phyloP scores from a whole-genome alignment of 1,140 invertebrate genomes.

The Drosophila bocqueti region DNA sequence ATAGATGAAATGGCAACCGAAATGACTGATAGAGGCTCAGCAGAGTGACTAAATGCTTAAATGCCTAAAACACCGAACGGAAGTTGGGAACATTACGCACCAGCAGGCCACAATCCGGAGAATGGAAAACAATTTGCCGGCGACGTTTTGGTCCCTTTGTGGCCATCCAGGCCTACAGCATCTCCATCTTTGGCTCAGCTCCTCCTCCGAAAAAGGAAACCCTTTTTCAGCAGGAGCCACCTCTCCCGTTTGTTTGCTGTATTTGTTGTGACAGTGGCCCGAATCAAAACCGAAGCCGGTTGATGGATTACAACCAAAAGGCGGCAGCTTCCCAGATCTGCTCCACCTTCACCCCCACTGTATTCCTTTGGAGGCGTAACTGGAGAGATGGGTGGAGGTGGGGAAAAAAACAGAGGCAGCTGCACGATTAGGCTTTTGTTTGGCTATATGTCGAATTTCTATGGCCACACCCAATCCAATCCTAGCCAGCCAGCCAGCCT shows the following conservation, averaged over 20 bases:
- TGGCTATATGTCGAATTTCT: constrained; percentile 80
- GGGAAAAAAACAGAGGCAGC: constrained; percentile 32
- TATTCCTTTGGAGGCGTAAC: constrained; percentile 47
- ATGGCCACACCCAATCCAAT: constrained; percentile 68
- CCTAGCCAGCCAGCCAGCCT: constrained; percentile 25
- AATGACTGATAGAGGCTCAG: constrained; percentile 70
- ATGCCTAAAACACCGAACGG: constrained; percentile 65
- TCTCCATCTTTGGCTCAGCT: constrained; percentile 18
- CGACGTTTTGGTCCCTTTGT: constrained; percentile 45
- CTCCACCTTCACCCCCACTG: constrained; percentile 15
- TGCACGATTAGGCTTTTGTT: constrained; percentile 83
- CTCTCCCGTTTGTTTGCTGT: constrained; percentile 47
- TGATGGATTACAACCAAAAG: constrained; percentile 83
- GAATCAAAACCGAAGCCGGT: constrained; percentile 56
- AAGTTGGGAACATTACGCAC: constrained; percentile 41
- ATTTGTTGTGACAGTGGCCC: constrained; percentile 65
- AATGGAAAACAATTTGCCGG: constrained; percentile 78
- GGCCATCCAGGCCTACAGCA: constrained; percentile 13
- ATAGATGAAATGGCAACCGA: constrained; percentile 63
- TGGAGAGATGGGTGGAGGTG: not conserved
- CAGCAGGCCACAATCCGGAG: constrained; percentile 43
- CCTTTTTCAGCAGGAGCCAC: constrained; percentile 9
- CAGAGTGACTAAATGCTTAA: constrained; percentile 73
- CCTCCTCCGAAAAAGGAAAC: constrained; percentile 9
- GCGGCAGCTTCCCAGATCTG: constrained; percentile 53